phyloP scores from a whole-genome alignment of 2,113 vertebrate species.

The Campylomormyrus tamandua region DNA sequence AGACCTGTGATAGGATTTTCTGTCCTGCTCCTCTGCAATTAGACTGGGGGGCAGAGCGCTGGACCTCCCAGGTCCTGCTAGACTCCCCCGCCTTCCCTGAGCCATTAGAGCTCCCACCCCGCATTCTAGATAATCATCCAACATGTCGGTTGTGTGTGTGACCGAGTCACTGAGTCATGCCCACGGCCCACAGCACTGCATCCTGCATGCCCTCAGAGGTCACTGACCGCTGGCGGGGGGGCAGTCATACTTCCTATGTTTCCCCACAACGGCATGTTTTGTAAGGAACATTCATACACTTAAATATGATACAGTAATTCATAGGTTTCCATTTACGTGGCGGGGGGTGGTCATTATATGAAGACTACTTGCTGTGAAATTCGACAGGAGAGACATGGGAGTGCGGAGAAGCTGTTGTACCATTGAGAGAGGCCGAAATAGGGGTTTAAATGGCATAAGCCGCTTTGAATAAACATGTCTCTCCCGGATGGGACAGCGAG shows the following conservation, averaged over 20 bases:
- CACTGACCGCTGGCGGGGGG: neutral
- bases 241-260: neutral
- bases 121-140: neutral
- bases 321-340: neutral
- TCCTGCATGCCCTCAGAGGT: neutral
- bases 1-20: slow-evolving; percentile 3
- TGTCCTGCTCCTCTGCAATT: neutral
- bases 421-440: neutral
- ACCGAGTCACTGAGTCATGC: neutral
- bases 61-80: neutral
- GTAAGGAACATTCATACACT: neutral
- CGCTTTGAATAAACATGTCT: neutral
- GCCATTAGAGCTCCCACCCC: neutral
- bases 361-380: neutral
- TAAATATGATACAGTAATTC: neutral
- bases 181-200: neutral
- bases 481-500: neutral
- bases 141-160: neutral
- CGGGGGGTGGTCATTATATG: neutral
- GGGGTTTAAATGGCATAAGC: neutral
- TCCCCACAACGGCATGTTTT: neutral
- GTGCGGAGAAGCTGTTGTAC: neutral
- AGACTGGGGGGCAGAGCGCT: neutral
- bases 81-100: neutral
- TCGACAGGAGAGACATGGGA: neutral